Percentiles rank a stretch among this genome's conserved stretches.
phyloP scores from a whole-genome alignment of 2,797 vertebrate genomes.

The Spea hammondii region DNA sequence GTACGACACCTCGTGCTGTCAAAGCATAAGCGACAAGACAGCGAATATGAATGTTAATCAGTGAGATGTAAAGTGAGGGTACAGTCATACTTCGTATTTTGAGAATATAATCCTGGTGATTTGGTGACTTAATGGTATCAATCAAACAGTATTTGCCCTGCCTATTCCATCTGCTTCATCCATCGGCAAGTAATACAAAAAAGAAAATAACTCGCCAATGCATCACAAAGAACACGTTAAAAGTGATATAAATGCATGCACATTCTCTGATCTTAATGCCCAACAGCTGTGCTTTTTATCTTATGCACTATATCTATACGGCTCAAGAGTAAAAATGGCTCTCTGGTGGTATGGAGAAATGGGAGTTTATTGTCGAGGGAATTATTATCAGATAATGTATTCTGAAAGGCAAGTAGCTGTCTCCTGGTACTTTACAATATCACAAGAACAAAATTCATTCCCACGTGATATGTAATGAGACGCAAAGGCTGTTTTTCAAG shows the following conservation, averaged over 20 bases:
- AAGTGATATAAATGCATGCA: constrained; percentile 49
- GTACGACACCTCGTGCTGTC: too few species aligned
- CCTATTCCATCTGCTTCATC: constrained; percentile 33
- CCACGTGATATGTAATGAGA: neutral
- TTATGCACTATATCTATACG: constrained; percentile 31
- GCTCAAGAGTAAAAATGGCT: constrained; percentile 14
- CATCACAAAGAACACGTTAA: constrained; percentile 51
- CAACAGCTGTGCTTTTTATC: constrained; percentile 27
- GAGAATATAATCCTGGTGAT: constrained; percentile 16
- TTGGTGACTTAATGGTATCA: constrained; percentile 6
- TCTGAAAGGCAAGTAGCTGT: constrained; percentile 9
- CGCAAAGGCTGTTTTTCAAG: too few species aligned
- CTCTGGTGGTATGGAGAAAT: constrained; percentile 14
- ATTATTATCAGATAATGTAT: constrained; percentile 8
- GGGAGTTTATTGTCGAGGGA: constrained; percentile 17
- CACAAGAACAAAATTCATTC: constrained; percentile 8
- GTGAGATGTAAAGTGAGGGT: constrained; percentile 5
- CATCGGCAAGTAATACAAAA: constrained; percentile 37
- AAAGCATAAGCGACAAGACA: too few species aligned
- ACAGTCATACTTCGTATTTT: constrained; percentile 16
- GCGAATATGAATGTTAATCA: neutral
- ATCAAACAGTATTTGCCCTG: constrained; percentile 22
- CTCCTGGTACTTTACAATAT: constrained; percentile 16
- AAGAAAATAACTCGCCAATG: constrained; percentile 40
- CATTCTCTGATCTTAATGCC: constrained; percentile 18